A percentile compares a stretch with the other conserved stretches of the same genome.
These are phyloP conservation scores for Urechis unicinctus DNA, from an alignment of 2,888 invertebrate genomes.

Conservation along the genomic window DNA sequence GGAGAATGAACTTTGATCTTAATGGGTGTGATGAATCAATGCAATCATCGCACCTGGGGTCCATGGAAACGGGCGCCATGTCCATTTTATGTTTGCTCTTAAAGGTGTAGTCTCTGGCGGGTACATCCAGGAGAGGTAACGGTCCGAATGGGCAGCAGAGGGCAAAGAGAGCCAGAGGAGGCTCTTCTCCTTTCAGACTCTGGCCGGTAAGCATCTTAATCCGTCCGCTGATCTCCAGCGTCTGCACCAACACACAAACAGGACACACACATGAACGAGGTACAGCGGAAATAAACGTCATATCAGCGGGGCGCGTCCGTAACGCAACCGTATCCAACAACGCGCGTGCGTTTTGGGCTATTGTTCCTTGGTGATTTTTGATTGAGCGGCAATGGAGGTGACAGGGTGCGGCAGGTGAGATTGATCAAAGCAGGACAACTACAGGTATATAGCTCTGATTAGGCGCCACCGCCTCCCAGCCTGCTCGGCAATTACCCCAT, in stretches of 20 bases:
- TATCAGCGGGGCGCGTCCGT: too few species aligned
- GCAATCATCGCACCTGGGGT: slow-evolving; percentile 61
- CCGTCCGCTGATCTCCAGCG: slow-evolving; percentile 94
- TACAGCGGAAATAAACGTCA: neutral
- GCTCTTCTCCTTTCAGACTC: slow-evolving; percentile 58
- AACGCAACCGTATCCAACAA: too few species aligned
- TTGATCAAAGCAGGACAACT: too few species aligned
- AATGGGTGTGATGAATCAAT: neutral
- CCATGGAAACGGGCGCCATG: slow-evolving; percentile 92
- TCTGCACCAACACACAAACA: slow-evolving; percentile 56
- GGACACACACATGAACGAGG: neutral
- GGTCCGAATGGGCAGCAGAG: slow-evolving; percentile 99
- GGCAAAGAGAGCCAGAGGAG: slow-evolving; percentile 89
- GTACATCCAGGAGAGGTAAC: slow-evolving; percentile 90
- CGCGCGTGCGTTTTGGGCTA: too few species aligned
- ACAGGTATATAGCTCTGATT: too few species aligned
- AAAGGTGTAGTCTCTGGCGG: slow-evolving; percentile 98
- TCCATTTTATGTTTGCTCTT: slow-evolving; percentile 99
- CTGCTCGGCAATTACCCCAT: too few species aligned
- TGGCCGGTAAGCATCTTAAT: slow-evolving; percentile 95
- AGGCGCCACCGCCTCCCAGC: too few species aligned
- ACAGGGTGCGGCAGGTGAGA: too few species aligned
- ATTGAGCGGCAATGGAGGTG: too few species aligned
- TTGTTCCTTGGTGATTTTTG: too few species aligned
- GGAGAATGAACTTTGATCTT: too few species aligned